These are phyloP conservation scores for Anolis sagrei DNA, from an alignment of 2,113 vertebrate genomes.

Conservation along the genomic window DNA sequence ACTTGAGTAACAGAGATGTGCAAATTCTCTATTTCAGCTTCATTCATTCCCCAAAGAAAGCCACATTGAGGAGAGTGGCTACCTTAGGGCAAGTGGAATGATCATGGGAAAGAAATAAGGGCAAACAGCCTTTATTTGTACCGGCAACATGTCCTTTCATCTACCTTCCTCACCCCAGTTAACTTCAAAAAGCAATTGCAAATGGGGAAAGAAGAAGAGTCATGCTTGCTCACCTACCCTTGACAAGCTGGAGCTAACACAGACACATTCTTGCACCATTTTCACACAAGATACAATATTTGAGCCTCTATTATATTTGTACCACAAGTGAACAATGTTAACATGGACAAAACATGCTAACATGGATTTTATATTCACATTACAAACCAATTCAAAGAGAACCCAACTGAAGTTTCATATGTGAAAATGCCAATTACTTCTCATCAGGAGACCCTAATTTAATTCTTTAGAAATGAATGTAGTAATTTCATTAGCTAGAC, in stretches of 20 bases:
- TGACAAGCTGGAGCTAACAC: background rate
- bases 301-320: constrained; percentile 1
- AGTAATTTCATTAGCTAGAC: constrained; percentile 27
- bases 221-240: background rate
- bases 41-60: background rate
- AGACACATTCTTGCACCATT: constrained; percentile 3
- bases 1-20: background rate
- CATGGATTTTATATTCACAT: background rate
- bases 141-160: background rate
- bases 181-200: background rate
- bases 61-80: background rate
- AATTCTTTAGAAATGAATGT: constrained; percentile 28
- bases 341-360: background rate
- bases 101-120: constrained; percentile 16
- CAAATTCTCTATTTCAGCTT: background rate
- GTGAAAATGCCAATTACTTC: constrained; percentile 11
- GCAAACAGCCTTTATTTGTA: background rate
- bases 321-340: constrained; percentile 12
- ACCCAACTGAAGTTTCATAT: background rate
- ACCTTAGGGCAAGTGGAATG: background rate
- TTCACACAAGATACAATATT: constrained; percentile 6
- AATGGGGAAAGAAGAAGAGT: background rate
- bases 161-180: background rate
- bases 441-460: background rate
- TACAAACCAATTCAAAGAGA: background rate